Evolutionary conservation across 2,797 vertebrate species (phyloP).

Genomic region (Stomatorhinus walkeri): DNA sequence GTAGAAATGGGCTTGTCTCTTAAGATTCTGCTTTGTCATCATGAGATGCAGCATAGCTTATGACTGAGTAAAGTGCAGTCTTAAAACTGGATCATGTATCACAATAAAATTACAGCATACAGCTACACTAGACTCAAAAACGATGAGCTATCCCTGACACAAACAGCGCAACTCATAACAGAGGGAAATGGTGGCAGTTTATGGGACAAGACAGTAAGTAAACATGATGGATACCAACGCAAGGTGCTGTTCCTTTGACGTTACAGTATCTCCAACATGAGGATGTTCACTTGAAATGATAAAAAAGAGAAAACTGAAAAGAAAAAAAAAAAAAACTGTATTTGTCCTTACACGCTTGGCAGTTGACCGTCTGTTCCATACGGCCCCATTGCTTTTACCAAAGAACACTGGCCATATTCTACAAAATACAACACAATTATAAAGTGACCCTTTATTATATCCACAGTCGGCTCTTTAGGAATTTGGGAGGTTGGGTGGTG

Average conservation of each 20-base stretch:
- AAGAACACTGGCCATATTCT: conserved; percentile 3
- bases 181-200: conserved; percentile 27
- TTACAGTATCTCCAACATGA: neutral
- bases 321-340: neutral
- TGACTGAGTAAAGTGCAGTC: neutral
- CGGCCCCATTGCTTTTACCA: neutral
- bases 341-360: conserved; percentile 29
- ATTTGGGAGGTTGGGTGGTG: neutral
- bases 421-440: neutral
- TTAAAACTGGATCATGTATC: neutral
- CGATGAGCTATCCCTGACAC: neutral
- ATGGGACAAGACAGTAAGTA: neutral
- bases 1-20: neutral
- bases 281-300: neutral
- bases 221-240: neutral
- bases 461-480: neutral
- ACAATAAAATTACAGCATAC: conserved; percentile 7
- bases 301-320: neutral
- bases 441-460: neutral
- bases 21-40: neutral
- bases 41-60: conserved; percentile 6
- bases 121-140: conserved; percentile 8
- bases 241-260: neutral
- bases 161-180: conserved; percentile 18
- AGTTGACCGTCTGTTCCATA: conserved; percentile 23